Evolutionary conservation across 2,888 invertebrate genomes (phyloP).

Genomic region (Amblyjoppa proteus): DNA sequence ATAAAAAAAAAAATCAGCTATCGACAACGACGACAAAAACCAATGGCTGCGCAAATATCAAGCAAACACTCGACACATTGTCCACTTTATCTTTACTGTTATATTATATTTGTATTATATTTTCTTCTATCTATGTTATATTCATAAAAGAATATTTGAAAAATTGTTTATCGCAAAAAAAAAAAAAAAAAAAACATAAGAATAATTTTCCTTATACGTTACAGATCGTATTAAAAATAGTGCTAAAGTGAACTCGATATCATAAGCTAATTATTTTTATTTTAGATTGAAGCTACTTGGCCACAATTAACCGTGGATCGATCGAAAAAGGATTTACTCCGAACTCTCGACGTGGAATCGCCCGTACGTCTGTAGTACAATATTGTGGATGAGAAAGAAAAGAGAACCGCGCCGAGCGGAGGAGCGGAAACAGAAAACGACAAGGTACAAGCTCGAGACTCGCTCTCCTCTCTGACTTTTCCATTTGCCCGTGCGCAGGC

Average conservation of each 20-base stretch:
- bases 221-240: too few relatives aligned
- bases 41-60: too few relatives aligned
- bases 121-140: too few relatives aligned
- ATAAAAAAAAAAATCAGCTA: too few relatives aligned
- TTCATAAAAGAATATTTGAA: too few relatives aligned
- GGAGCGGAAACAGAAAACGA: conserved; percentile 59
- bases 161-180: neutral
- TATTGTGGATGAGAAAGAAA: conserved; percentile 33
- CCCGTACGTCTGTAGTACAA: neutral
- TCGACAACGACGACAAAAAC: too few relatives aligned
- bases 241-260: too few relatives aligned
- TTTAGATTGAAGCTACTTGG: neutral
- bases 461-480: conserved; percentile 29
- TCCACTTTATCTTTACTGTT: too few relatives aligned
- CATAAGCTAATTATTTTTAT: neutral
- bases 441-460: conserved; percentile 30
- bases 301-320: neutral
- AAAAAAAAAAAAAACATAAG: neutral
- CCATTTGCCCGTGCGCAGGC: conserved; percentile 1
- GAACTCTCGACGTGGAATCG: neutral
- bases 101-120: too few relatives aligned
- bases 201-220: too few relatives aligned
- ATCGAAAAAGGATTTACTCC: neutral
- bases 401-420: conserved; percentile 14
- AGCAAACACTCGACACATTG: too few relatives aligned